Evolutionary conservation across 2,797 vertebrate species (phyloP).

Genomic region (Thripadectes ignobilis): DNA sequence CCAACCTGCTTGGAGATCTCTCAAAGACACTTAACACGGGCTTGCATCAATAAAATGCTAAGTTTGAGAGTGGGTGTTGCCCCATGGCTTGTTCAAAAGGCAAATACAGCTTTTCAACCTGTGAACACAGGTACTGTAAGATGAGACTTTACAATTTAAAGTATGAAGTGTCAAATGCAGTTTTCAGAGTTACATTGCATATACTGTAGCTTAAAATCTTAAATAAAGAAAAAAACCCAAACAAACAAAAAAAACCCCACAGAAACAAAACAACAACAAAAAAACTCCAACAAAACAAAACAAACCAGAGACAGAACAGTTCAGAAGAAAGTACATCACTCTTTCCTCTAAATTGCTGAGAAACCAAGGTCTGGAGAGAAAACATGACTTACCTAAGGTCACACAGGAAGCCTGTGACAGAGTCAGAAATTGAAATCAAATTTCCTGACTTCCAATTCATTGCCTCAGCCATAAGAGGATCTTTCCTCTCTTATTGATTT

Average conservation of each 20-base stretch:
- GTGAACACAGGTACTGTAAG: not conserved
- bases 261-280: too few species aligned
- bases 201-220: not conserved
- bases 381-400: constrained; percentile 8
- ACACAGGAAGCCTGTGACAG: constrained; percentile 33
- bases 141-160: not conserved
- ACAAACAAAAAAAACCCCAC: too few species aligned
- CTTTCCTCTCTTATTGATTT: constrained; percentile 18
- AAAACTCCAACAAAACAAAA: too few species aligned
- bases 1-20: not conserved
- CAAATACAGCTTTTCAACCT: not conserved
- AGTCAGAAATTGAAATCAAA: constrained; percentile 18
- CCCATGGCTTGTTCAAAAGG: not conserved
- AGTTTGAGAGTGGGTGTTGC: not conserved
- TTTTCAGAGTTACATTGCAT: not conserved
- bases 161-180: not conserved
- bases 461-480: not conserved
- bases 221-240: too few species aligned
- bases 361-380: not conserved
- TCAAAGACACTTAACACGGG: not conserved
- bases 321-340: not conserved
- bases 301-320: not conserved
- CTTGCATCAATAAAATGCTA: not conserved
- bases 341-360: not conserved
- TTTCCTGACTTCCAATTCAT: constrained; percentile 29